Evolutionary conservation across 2,113 vertebrate species (phyloP).

Genomic region (Cyprinodon variegatus): DNA sequence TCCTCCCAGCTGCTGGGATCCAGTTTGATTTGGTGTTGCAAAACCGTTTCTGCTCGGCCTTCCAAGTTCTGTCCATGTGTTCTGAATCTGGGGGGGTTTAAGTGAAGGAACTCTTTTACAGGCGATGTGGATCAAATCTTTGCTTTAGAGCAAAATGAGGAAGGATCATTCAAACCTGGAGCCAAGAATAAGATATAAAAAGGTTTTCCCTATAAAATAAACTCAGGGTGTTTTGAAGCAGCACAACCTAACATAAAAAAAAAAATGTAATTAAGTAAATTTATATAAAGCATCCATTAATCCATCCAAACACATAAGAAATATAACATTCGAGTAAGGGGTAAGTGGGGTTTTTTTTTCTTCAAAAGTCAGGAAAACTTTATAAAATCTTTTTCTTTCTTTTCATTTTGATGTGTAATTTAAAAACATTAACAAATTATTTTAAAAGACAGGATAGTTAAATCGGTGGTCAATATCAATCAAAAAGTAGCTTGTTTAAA

Average conservation of each 20-base stretch:
- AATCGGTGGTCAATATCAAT: no score
- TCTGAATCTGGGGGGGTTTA: conserved; percentile 26
- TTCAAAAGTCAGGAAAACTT: no score
- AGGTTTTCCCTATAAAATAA: neutral
- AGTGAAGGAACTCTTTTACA: neutral
- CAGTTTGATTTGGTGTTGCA: conserved; percentile 26
- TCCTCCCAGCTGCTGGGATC: conserved; percentile 16
- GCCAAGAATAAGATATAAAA: neutral
- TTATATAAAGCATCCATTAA: no score
- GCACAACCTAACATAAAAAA: neutral
- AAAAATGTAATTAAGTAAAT: neutral
- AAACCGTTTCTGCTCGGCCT: conserved; percentile 13
- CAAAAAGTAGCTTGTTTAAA: no score
- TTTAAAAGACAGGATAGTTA: no score
- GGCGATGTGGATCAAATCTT: conserved; percentile 1
- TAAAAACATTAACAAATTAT: no score
- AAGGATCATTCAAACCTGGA: neutral
- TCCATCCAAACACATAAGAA: no score
- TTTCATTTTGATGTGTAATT: no score
- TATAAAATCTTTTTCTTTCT: no score
- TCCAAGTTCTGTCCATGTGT: conserved; percentile 36
- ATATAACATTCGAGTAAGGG: no score
- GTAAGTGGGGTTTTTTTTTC: no score
- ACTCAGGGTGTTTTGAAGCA: neutral
- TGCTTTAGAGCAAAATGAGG: neutral